These are phyloP conservation scores for Lutraria rhynchaena DNA, from an alignment of 1,140 invertebrate species.

Conservation along the genomic window DNA sequence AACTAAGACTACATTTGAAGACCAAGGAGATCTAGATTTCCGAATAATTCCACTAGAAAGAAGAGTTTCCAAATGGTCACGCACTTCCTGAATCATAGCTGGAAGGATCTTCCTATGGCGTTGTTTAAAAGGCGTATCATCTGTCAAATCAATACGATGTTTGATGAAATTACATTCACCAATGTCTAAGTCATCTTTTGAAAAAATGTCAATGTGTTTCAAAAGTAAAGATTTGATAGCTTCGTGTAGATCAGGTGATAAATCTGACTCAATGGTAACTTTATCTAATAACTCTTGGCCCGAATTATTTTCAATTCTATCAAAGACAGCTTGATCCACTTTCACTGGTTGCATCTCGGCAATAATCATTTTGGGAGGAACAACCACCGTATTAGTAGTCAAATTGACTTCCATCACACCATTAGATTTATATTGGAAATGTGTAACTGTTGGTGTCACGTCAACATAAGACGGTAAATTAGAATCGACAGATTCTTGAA, in stretches of 20 bases:
- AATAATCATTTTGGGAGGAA: constrained; percentile 45
- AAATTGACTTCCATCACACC: constrained; percentile 9
- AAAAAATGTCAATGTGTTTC: constrained; percentile 26
- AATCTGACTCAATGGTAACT: constrained; percentile 10
- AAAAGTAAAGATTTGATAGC: background rate
- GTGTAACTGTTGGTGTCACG: constrained; percentile 28
- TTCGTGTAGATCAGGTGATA: background rate
- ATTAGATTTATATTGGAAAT: constrained; percentile 35
- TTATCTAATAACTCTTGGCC: background rate
- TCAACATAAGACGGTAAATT: constrained; percentile 42
- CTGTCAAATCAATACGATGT: constrained; percentile 51
- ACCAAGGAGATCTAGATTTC: constrained; percentile 40
- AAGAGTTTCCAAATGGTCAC: constrained; percentile 47
- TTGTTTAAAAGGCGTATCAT: constrained; percentile 53
- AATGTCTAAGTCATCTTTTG: constrained; percentile 42
- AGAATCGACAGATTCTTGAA: constrained; percentile 45
- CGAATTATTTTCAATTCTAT: background rate
- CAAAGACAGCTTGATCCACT: constrained; percentile 7
- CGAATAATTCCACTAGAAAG: constrained; percentile 37
- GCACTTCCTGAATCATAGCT: constrained; percentile 31
- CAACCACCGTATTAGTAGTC: constrained; percentile 32
- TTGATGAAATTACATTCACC: constrained; percentile 27
- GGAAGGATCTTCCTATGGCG: constrained; percentile 42
- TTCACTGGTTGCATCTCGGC: constrained; percentile 57
- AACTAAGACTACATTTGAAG: constrained; percentile 20